A percentile compares a stretch with the other conserved stretches of the same genome.
Conservation (phyloP, 2,797 vertebrate species). For the Sebastes nivosus region DNA sequence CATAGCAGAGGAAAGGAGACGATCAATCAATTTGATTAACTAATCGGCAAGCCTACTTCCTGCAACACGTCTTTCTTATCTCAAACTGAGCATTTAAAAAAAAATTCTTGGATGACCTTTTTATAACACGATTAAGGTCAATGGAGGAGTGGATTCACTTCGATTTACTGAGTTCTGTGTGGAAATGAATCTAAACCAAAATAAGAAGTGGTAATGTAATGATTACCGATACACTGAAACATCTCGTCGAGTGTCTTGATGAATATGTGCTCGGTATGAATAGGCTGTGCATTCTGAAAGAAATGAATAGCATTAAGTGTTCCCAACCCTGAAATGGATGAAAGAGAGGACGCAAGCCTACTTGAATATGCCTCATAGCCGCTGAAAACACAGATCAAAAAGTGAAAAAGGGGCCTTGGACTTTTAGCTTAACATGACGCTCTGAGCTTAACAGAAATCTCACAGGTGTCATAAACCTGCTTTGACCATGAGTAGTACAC, state of each 20-base stretch:
- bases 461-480: slow-evolving; percentile 17
- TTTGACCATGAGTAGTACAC: slow-evolving; percentile 28
- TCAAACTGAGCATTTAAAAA: background rate
- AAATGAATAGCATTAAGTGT: slow-evolving; percentile 16
- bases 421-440: slow-evolving; percentile 11
- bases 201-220: background rate
- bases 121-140: background rate
- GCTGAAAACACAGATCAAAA: background rate
- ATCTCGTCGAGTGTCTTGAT: background rate
- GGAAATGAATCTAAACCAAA: background rate
- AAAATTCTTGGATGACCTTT: background rate
- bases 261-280: slow-evolving; percentile 17
- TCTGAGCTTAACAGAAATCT: slow-evolving; percentile 19
- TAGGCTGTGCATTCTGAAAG: slow-evolving; percentile 10
- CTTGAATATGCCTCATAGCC: background rate
- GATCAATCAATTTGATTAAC: slow-evolving; percentile 17
- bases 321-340: slow-evolving; percentile 17
- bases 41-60: background rate
- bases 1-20: background rate
- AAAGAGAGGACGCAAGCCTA: background rate
- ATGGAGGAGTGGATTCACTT: background rate
- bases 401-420: background rate
- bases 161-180: background rate
- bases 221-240: background rate
- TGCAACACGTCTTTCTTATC: background rate